phyloP scores from a whole-genome alignment of 2,888 invertebrate genomes.

The Morpho achilles region DNA sequence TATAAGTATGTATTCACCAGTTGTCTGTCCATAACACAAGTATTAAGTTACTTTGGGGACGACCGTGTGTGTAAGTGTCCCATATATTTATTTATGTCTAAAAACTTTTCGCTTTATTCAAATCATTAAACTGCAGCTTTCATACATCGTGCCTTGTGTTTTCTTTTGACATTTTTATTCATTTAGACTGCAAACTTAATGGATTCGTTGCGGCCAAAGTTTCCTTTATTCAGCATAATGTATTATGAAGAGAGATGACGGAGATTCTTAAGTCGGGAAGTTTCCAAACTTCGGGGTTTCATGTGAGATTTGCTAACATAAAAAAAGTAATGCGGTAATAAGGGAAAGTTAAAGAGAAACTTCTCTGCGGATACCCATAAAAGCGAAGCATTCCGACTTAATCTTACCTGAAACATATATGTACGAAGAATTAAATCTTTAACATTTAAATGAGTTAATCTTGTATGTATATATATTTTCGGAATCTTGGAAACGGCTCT shows the following conservation, averaged over 20 bases:
- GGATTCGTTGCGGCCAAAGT: slow-evolving; percentile 2
- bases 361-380: neutral
- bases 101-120: neutral
- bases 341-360: neutral
- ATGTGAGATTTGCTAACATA: neutral
- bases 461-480: too few species aligned
- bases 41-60: too few species aligned
- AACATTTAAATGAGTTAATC: too few species aligned
- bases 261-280: neutral
- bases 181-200: neutral
- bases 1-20: too few species aligned
- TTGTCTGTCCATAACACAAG: too few species aligned
- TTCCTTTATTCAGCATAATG: slow-evolving; percentile 5
- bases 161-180: slow-evolving; percentile 2
- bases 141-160: neutral
- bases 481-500: neutral
- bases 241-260: slow-evolving; percentile 9
- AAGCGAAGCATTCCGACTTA: neutral
- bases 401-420: neutral
- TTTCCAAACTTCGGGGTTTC: neutral
- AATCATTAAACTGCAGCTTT: neutral
- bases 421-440: neutral
- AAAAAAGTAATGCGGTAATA: neutral
- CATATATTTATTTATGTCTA: too few species aligned
- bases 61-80: too few species aligned